These are phyloP conservation scores for Macrosiphum euphorbiae DNA, from an alignment of 2,888 invertebrate species.

Conservation along the genomic window DNA sequence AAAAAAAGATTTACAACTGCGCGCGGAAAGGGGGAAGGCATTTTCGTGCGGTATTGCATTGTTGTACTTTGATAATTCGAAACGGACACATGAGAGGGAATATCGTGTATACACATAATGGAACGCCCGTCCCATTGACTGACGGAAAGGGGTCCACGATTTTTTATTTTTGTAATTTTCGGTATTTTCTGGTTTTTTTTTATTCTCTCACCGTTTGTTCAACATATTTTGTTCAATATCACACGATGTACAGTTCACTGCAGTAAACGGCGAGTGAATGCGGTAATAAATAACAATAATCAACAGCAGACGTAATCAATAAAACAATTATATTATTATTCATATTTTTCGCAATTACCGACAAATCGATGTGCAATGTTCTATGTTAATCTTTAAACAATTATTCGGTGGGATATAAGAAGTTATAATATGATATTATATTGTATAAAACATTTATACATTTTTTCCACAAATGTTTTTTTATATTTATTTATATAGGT, in stretches of 20 bases:
- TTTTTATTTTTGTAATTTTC: slow-evolving; percentile 13
- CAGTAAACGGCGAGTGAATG: background rate
- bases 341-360: background rate
- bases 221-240: background rate
- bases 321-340: background rate
- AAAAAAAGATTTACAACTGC: slow-evolving; percentile 28
- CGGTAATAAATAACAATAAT: background rate
- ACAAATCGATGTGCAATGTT: background rate
- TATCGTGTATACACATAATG: background rate
- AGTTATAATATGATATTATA: background rate
- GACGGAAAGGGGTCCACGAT: background rate
- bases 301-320: background rate
- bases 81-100: slow-evolving; percentile 6
- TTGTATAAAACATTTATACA: background rate
- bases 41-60: background rate
- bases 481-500: slow-evolving; percentile 34
- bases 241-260: background rate
- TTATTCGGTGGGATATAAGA: background rate
- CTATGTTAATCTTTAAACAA: background rate
- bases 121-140: slow-evolving; percentile 1
- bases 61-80: slow-evolving; percentile 40
- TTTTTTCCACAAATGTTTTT: background rate
- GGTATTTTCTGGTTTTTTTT: background rate
- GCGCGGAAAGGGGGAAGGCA: background rate
- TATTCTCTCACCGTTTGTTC: background rate